These are phyloP conservation scores for Oncorhynchus nerka DNA, from an alignment of 2,113 vertebrate genomes.

Conservation along the genomic window DNA sequence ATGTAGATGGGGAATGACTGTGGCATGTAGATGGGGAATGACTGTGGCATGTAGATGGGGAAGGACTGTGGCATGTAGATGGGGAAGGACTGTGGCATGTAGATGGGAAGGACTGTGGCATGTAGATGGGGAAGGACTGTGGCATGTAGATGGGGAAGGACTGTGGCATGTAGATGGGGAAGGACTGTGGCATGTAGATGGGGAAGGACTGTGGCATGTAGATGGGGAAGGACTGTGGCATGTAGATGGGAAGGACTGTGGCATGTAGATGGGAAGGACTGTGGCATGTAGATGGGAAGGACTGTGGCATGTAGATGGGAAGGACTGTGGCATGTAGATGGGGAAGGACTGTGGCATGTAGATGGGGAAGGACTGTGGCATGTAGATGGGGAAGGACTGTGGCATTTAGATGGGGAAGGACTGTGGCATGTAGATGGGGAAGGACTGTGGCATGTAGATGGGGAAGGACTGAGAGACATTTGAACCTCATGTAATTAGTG, in stretches of 20 bases:
- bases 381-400: neutral
- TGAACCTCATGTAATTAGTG: neutral
- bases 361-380: neutral
- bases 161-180: too few species aligned
- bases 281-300: too few species aligned
- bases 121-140: neutral
- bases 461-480: neutral
- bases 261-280: neutral
- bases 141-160: neutral
- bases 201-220: too few species aligned
- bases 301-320: neutral
- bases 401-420: neutral
- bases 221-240: too few species aligned
- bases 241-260: neutral
- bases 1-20: neutral
- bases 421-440: neutral
- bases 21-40: too few species aligned
- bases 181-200: neutral
- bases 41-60: neutral
- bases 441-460: too few species aligned
- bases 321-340: neutral
- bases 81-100: neutral
- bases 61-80: neutral
- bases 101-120: too few species aligned
- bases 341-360: neutral